These are phyloP conservation scores for Percopsis transmontana DNA, from an alignment of 2,113 vertebrate species.

Conservation along the genomic window DNA sequence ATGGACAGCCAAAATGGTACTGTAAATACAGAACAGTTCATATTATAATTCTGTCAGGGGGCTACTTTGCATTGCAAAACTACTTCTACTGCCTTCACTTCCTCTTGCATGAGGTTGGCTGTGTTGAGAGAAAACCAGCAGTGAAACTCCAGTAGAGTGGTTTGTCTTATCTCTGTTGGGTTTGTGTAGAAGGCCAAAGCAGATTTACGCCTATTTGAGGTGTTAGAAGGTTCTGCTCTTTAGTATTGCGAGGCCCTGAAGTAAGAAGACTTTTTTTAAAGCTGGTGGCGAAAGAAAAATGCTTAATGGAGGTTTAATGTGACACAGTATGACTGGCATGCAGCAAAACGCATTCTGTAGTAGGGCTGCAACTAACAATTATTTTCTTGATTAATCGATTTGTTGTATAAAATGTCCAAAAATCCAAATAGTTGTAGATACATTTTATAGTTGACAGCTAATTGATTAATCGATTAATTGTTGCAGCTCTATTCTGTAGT, in stretches of 20 bases:
- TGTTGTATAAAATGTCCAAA: not conserved
- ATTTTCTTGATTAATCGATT: no score
- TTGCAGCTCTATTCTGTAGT: no score
- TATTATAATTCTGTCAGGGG: slow-evolving; percentile 39
- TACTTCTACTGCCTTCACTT: slow-evolving; percentile 47
- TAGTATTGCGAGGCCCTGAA: not conserved
- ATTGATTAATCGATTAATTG: no score
- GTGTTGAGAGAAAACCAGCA: slow-evolving; percentile 33
- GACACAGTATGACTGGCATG: no score
- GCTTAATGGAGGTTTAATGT: no score
- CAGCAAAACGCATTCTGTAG: not conserved
- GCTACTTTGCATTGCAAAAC: slow-evolving; percentile 59
- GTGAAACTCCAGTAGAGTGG: slow-evolving; percentile 38
- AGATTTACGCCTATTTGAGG: slow-evolving; percentile 2
- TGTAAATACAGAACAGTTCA: slow-evolving; percentile 46
- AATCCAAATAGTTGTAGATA: no score
- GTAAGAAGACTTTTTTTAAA: not conserved
- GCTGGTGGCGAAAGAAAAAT: no score
- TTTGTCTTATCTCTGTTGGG: not conserved
- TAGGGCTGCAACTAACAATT: no score
- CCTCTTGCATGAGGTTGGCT: slow-evolving; percentile 43
- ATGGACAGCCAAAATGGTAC: no score
- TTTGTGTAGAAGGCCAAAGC: slow-evolving; percentile 5
- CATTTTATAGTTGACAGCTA: no score
- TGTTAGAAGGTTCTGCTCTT: not conserved